These are phyloP conservation scores for Capromys pilorides DNA, from an alignment of 2,797 vertebrate species.

Conservation along the genomic window DNA sequence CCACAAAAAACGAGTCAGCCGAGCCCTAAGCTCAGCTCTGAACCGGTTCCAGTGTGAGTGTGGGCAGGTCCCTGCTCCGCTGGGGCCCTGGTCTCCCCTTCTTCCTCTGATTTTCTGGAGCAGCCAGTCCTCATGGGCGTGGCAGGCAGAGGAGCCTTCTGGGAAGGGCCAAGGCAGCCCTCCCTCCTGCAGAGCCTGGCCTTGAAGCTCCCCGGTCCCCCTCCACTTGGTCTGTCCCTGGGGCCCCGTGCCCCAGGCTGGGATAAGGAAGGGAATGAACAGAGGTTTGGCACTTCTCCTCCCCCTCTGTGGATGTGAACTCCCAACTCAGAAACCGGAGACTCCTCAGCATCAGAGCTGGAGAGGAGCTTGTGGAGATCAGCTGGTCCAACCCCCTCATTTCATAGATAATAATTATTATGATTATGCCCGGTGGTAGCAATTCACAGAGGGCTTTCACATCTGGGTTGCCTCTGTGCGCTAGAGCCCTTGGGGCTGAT, in stretches of 20 bases:
- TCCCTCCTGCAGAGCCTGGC: background rate
- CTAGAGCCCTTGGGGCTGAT: background rate
- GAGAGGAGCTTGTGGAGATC: background rate
- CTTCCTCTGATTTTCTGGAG: background rate
- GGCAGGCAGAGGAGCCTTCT: background rate
- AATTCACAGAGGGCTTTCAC: constrained; percentile 52
- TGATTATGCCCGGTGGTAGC: constrained; percentile 11
- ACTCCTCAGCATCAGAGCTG: constrained; percentile 51
- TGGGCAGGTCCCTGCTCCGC: background rate
- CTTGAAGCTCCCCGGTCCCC: background rate
- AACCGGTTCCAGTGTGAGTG: background rate
- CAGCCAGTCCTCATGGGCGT: background rate
- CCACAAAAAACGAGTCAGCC: background rate
- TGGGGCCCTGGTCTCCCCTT: background rate
- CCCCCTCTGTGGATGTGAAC: background rate
- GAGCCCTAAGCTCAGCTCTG: background rate
- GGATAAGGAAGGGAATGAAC: background rate
- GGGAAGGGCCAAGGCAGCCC: background rate
- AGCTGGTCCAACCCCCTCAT: constrained; percentile 57
- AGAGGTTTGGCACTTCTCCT: background rate
- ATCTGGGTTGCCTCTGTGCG: constrained; percentile 29
- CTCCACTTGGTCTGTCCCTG: background rate
- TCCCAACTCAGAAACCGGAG: constrained; percentile 3
- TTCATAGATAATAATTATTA: constrained; percentile 60
- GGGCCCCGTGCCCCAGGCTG: background rate